Conservation (phyloP, 2,888 invertebrate species). For the Bellardia pandia region DNA sequence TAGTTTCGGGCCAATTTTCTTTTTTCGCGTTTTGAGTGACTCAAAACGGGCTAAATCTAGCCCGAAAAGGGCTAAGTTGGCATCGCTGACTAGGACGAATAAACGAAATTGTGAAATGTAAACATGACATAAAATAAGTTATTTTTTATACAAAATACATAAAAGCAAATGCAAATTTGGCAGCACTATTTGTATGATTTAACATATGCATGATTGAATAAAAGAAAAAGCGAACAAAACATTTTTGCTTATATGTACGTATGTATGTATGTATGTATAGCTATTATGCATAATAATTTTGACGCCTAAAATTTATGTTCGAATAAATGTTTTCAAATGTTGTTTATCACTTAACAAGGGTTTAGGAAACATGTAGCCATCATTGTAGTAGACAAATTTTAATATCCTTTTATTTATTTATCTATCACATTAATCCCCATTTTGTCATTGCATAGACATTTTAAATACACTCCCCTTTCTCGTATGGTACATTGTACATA, state of each 20-base stretch:
- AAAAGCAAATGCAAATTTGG: too few relatives aligned
- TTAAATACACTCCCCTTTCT: too few relatives aligned
- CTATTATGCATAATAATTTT: neutral
- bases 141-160: too few relatives aligned
- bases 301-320: neutral
- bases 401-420: conserved; percentile 47
- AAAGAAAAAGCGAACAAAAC: neutral
- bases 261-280: neutral
- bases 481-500: neutral
- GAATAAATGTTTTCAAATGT: neutral
- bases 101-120: too few relatives aligned
- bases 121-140: too few relatives aligned
- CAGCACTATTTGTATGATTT: too few relatives aligned
- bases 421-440: conserved; percentile 10
- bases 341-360: conserved; percentile 2
- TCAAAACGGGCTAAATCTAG: too few relatives aligned
- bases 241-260: neutral
- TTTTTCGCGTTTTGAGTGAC: too few relatives aligned
- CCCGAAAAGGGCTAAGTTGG: too few relatives aligned
- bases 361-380: neutral
- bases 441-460: neutral
- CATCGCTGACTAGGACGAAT: too few relatives aligned
- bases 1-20: too few relatives aligned
- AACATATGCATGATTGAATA: too few relatives aligned
- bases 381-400: conserved; percentile 28